Base-by-base conservation (phyloP, 2,113 vertebrate species). In the Eira barbara region DNA sequence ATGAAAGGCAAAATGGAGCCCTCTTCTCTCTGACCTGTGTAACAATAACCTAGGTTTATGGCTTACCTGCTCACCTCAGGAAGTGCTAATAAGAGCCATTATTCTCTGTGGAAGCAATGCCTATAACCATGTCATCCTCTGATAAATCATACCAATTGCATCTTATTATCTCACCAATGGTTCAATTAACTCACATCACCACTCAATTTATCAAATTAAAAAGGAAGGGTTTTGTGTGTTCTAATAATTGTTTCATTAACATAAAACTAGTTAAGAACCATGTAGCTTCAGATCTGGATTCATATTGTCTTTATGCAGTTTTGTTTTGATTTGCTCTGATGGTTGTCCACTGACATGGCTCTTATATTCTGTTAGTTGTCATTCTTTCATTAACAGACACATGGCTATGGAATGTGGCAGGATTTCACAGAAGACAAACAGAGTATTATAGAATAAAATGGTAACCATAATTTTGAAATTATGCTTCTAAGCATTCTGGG, bases 241-340 rank as follows among this genome's bases (percentile, higher is more conserved):
- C 94, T 97, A 96, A 91, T 96, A 98, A 97, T 95, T 96, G 71
- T 95, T 96, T 98, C 93, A 95, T 96, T 98, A 96, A 93, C 94
- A 94, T 93, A 85, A 97, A 94, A 71, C 95, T 89, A 88, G 65
- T 69, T 91, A 94, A 92, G 90, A 96, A 71, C 21, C 21, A 78
- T 20, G 34, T 90, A 90, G 79, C 73, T 82, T 96, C 87, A 95
- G 47, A 83, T 79, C 29, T 93, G 31, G 4, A 36, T 36, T 81
- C 80, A 57, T 63, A 74, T 11, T 80, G 71, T 87, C 88, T 73
- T 45, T 42, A 31, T 6, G 2, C 18, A 42, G 14, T 85, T 97
- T 94, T 89, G 63, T 73, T 93, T 69, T 97, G 80, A 94, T 91
- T 94, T 95, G 20, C 52, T 91, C 74, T 61, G 69, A 59, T 34